These are phyloP conservation scores for Merops nubicus DNA, from an alignment of 2,113 vertebrate genomes.

Conservation along the genomic window DNA sequence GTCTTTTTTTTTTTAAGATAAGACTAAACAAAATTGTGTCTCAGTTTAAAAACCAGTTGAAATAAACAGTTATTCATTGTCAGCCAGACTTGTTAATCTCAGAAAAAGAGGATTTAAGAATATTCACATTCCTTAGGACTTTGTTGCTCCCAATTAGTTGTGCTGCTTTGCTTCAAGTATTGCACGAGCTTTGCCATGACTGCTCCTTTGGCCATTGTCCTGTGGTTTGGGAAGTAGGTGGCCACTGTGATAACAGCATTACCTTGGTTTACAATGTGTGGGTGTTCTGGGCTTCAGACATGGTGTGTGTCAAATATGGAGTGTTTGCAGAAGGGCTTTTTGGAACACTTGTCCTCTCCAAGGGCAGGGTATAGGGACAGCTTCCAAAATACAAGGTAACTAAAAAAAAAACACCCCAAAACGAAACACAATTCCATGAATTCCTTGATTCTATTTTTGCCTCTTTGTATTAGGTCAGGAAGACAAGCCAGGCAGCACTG, in stretches of 20 bases:
- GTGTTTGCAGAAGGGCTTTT: neutral
- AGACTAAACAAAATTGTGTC: neutral
- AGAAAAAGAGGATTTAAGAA: neutral
- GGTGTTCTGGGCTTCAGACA: neutral
- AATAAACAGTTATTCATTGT: neutral
- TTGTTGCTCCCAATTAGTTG: neutral
- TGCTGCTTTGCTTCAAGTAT: neutral
- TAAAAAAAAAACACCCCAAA: neutral
- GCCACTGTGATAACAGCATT: neutral
- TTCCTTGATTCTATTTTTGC: neutral
- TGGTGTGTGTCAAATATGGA: neutral
- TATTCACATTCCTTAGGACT: neutral
- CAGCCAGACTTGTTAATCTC: neutral
- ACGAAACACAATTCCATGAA: neutral
- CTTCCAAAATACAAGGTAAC: neutral
- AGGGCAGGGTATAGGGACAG: neutral
- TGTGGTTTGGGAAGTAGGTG: neutral
- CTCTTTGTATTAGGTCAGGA: conserved; percentile 79
- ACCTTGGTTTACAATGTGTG: neutral
- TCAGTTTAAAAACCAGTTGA: neutral
- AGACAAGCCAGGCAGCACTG: conserved; percentile 89
- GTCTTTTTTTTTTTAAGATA: no score
- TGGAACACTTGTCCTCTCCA: neutral
- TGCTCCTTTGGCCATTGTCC: neutral
- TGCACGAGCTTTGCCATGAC: neutral